Evolutionary conservation across 2,113 vertebrate genomes (phyloP), one percentile per base, ranked within the genome.

Genomic region (Sinocyclocheilus maitianheensis): DNA sequence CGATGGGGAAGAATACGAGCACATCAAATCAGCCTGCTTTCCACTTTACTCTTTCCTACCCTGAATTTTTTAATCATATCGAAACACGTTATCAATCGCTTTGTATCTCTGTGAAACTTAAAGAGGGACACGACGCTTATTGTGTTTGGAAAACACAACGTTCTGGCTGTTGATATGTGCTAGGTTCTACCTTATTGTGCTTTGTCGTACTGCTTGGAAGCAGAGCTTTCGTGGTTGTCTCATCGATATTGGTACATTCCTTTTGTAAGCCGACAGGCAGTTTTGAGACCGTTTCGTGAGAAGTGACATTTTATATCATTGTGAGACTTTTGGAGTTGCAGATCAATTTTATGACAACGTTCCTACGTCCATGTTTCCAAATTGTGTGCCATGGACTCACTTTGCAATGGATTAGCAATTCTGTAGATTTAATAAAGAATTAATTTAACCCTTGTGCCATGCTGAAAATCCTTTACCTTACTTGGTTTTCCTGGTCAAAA

Each of bases 401-500:
- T 94, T 95, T 92, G 87, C 93, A 94, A 88, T 79, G 34, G 81
- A 79, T 65, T 89, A 92, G 91, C 91, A 91, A 94, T 92, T 93
- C 91, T 92, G 91, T 92, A 92, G 91, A 93, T 93, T 94, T 93
- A 94, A 93, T 95, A 94, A 94, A 94, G 91, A 92, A 90, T 88
- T n/a, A 13, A 71, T 71, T 71, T 18, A 55, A 55, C 53, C 53
- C 53, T 55, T 55, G 53, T 55, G 53, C 53, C 53, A 1, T 55
- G 53, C 16, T 55, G 53, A 55, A 55, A 55, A 53, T 53, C 14
- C 51, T 53, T 53, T 18, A 18, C 16, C 16, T 55, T 53, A 53
- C 5, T 53, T 53, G 51, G 51, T 11, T 2, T 48, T 48, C 46
- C 46, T 48, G 46, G 46, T 48, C 46, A 12, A 48, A 48, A 3